Conservation (phyloP, 1,140 invertebrate genomes). For the Prorops nasuta region DNA sequence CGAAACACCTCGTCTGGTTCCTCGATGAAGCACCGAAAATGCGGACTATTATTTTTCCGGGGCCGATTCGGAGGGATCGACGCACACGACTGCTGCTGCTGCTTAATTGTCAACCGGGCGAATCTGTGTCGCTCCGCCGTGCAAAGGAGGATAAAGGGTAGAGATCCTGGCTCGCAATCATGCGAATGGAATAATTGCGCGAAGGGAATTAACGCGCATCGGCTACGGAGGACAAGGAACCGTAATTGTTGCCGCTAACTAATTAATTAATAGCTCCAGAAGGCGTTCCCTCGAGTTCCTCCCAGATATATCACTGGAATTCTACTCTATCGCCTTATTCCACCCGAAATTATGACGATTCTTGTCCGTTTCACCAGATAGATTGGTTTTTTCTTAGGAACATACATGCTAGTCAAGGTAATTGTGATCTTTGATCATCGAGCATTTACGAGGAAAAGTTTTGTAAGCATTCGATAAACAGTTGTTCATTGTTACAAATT, state of each 20-base stretch:
- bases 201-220: constrained; percentile 26
- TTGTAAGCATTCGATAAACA: neutral
- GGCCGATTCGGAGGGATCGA: too few species aligned
- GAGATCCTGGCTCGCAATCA: constrained; percentile 22
- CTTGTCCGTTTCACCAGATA: neutral
- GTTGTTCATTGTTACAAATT: neutral
- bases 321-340: too few species aligned
- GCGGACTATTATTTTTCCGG: too few species aligned
- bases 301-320: too few species aligned
- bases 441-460: neutral
- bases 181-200: constrained; percentile 30
- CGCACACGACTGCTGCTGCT: too few species aligned
- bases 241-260: constrained; percentile 30
- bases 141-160: too few species aligned
- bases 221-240: constrained; percentile 17
- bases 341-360: too few species aligned
- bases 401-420: neutral
- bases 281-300: too few species aligned
- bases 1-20: too few species aligned
- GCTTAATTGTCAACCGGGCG: too few species aligned
- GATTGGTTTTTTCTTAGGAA: neutral
- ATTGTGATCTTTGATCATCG: neutral
- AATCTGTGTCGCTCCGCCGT: too few species aligned
- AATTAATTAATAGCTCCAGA: constrained; percentile 37
- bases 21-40: too few species aligned